Base-by-base conservation (phyloP, 2,113 vertebrate species). In the Takifugu bimaculatus region DNA sequence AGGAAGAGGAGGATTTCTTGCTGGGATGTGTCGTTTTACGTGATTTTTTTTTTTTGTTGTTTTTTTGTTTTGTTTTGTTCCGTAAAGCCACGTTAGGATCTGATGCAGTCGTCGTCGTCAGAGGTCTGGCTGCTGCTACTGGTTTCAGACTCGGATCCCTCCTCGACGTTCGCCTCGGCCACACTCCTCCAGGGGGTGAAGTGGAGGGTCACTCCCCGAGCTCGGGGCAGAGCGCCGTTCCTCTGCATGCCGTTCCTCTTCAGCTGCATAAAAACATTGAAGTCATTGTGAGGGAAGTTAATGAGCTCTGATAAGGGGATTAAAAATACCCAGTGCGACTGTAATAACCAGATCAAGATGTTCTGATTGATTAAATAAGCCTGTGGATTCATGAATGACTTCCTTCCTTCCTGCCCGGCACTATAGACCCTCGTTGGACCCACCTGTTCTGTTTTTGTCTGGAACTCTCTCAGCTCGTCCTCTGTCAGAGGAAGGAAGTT, bases 361-460 rank as follows among this genome's bases (percentile, higher is more conserved):
- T 39, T 39, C 9, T 2, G 35, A 10, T 39, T 11, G 35, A 39
- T 39, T 9, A 39, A 9, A 6, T 11, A 39, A 39, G 35, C 11
- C 35, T 9, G 35, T 10, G 11, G 35, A 39, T 39, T 9, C 7
- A 39, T 11, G 2, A 39, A 9, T 39, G 2, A 3, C 4, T 35
- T 35, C 32, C 35, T 10, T 39, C 35, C 35, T 39, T 11, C 35
- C 29, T 32, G 29, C 29, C 29, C 7, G 3, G 7, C 29, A 32
- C 29, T 3, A 6, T 6, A 29, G 3, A 4, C 3, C 28, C 28
- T 5, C 5, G 28, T 43, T 7, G 32, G 12, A 10, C 75, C 43
- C 85, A 98, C 97, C 93, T 97, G 95, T 80, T 99, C 95, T 26
- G 95, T 97, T 91, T 96, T 99, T 87, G 93, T 93, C 76, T 96